These are phyloP conservation scores for Eufriesea mexicana DNA, from an alignment of 1,140 invertebrate species.

Conservation along the genomic window DNA sequence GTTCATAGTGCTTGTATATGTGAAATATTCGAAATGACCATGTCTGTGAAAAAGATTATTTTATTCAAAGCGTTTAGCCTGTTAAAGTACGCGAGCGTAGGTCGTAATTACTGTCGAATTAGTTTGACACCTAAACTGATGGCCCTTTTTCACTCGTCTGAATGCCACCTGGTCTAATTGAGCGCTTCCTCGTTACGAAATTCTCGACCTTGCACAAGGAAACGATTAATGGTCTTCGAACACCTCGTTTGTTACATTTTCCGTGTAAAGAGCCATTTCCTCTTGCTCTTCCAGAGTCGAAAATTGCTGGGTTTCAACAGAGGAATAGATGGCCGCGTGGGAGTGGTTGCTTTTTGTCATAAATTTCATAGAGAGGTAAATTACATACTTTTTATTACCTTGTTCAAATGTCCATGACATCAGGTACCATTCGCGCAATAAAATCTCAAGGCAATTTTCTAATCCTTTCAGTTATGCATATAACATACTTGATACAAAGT, in stretches of 20 bases:
- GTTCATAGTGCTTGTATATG: too few species aligned
- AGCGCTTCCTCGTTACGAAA: constrained; percentile 26
- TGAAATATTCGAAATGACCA: too few species aligned
- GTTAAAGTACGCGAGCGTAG: background rate
- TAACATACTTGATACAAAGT: too few species aligned
- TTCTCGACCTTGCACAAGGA: background rate
- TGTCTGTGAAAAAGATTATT: background rate
- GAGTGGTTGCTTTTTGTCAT: background rate
- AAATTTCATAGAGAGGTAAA: background rate
- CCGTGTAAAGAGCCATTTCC: background rate
- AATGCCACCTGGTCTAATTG: constrained; percentile 26
- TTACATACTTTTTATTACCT: background rate
- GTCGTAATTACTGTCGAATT: constrained; percentile 32
- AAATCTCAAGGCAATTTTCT: too few species aligned
- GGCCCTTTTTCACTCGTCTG: constrained; percentile 9
- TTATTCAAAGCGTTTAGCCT: background rate
- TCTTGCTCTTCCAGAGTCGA: background rate
- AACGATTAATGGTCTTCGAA: background rate
- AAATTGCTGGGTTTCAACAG: background rate
- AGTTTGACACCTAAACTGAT: constrained; percentile 30
- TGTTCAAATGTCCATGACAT: too few species aligned
- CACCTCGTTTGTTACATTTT: background rate
- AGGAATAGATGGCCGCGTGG: background rate
- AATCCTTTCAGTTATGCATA: too few species aligned
- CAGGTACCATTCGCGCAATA: too few species aligned